phyloP scores from a whole-genome alignment of 2,797 vertebrate genomes.

The Tangara arthus region DNA sequence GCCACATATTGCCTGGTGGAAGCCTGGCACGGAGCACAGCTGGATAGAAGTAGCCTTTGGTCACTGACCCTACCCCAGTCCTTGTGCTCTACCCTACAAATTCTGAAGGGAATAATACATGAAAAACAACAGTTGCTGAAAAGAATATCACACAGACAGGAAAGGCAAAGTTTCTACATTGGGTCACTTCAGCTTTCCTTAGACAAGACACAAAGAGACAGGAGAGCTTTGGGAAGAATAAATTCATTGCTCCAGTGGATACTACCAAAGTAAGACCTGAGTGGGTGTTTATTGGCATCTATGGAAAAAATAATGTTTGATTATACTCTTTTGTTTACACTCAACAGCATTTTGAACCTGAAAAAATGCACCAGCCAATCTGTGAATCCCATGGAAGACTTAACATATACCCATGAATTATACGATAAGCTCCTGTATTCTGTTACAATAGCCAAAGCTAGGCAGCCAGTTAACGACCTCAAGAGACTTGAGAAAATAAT shows the following conservation, averaged over 20 bases:
- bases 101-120: background rate
- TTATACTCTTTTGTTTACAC: background rate
- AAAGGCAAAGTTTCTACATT: background rate
- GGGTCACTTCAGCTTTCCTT: background rate
- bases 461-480: background rate
- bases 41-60: background rate
- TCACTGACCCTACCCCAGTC: background rate
- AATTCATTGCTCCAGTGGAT: background rate
- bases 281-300: background rate
- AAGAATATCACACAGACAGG: background rate
- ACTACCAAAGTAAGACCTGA: background rate
- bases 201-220: background rate
- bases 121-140: background rate
- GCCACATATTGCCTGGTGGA: accelerated
- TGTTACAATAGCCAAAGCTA: background rate
- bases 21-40: background rate
- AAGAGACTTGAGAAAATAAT: background rate
- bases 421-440: background rate
- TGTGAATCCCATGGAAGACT: background rate
- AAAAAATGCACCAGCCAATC: background rate
- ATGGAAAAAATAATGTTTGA: background rate
- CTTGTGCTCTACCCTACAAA: background rate
- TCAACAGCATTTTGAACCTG: background rate
- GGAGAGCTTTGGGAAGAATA: background rate
- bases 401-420: background rate